Evolutionary conservation across 2,113 vertebrate genomes (phyloP).

Genomic region (Cyprinodon tularosa): DNA sequence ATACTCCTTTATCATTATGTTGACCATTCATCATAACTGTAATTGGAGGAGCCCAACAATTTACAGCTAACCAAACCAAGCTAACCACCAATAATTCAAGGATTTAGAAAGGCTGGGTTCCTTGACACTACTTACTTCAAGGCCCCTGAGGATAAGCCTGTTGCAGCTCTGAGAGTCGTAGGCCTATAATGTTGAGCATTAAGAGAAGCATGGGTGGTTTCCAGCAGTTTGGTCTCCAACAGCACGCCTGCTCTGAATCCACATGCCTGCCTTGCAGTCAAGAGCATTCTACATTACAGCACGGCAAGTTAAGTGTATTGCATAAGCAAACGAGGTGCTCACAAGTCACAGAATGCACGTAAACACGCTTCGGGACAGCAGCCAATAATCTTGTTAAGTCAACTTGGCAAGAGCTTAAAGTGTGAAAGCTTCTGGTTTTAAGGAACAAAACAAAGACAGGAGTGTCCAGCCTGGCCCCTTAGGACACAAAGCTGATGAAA

Average conservation of each 20-base stretch:
- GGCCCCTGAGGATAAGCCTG: slow-evolving; percentile 30
- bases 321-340: slow-evolving; percentile 38
- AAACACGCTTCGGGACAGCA: slow-evolving; percentile 35
- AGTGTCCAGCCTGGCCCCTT: neutral
- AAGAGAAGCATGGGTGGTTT: slow-evolving; percentile 51
- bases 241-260: slow-evolving; percentile 20
- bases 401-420: slow-evolving; percentile 43
- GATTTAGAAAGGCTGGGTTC: slow-evolving; percentile 29
- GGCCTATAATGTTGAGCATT: slow-evolving; percentile 30
- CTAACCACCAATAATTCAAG: slow-evolving; percentile 39
- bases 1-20: slow-evolving; percentile 6
- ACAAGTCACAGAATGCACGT: slow-evolving; percentile 37
- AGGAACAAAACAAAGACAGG: slow-evolving; percentile 30
- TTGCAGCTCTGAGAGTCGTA: slow-evolving; percentile 55
- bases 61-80: slow-evolving; percentile 42
- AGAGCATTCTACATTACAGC: slow-evolving; percentile 29
- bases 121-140: slow-evolving; percentile 36
- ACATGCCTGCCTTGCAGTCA: slow-evolving; percentile 36
- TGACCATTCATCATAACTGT: neutral
- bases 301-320: slow-evolving; percentile 47
- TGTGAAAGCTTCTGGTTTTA: slow-evolving; percentile 34
- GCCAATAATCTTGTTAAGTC: slow-evolving; percentile 56
- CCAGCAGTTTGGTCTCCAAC: slow-evolving; percentile 10
- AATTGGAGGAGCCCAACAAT: slow-evolving; percentile 13
- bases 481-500: slow-evolving; percentile 1